A percentile compares a stretch with the other conserved stretches of the same genome.
These are phyloP conservation scores for Meles meles DNA, from an alignment of 2,113 vertebrate genomes.

Conservation along the genomic window DNA sequence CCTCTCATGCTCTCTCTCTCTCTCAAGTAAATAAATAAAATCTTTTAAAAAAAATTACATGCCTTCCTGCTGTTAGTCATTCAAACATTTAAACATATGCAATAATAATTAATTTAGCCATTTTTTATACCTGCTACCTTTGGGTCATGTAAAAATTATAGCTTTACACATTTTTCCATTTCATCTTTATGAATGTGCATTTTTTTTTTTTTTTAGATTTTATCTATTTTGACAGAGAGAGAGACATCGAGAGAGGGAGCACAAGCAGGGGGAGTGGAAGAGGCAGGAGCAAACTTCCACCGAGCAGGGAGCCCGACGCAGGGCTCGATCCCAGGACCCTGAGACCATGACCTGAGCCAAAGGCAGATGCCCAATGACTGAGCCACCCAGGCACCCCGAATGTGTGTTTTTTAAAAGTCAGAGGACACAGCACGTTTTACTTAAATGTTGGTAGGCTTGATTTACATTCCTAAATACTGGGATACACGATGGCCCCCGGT, in stretches of 20 bases:
- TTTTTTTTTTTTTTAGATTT: too few species aligned
- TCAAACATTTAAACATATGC: neutral
- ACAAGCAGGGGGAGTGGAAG: too few species aligned
- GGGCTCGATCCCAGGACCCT: too few species aligned
- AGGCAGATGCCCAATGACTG: too few species aligned
- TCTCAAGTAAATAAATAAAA: too few species aligned
- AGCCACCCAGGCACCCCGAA: neutral
- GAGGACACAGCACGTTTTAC: neutral
- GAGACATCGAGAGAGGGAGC: too few species aligned
- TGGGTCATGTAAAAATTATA: neutral
- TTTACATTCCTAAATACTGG: neutral
- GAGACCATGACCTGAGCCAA: too few species aligned
- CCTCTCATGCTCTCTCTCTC: too few species aligned
- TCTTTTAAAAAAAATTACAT: neutral
- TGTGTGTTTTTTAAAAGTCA: neutral
- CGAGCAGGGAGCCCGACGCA: too few species aligned
- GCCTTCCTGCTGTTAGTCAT: neutral
- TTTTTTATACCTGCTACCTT: neutral
- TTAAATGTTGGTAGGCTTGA: neutral
- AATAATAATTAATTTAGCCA: constrained; percentile 6
- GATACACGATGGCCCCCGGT: too few species aligned
- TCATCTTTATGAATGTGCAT: neutral
- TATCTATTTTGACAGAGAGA: too few species aligned
- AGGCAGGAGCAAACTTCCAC: too few species aligned
- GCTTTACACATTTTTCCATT: neutral